A percentile compares a stretch with the other conserved stretches of the same genome.
Conservation (phyloP, 2,888 invertebrate species). For the Venusia cambrica region DNA sequence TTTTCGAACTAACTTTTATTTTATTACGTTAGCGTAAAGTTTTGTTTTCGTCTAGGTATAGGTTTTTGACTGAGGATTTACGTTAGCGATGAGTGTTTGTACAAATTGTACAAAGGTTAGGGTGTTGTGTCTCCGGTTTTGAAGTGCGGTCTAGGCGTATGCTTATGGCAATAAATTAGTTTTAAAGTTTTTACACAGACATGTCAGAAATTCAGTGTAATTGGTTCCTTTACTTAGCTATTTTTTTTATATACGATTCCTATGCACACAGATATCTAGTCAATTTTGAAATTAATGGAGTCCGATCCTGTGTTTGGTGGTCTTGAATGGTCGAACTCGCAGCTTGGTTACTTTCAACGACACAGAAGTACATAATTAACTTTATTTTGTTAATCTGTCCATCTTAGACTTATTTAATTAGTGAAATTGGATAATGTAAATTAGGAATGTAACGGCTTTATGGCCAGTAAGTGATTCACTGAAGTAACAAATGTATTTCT, state of each 20-base stretch:
- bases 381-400: constrained; percentile 60
- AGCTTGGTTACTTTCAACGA: constrained; percentile 57
- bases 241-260: constrained; percentile 75
- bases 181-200: constrained; percentile 61
- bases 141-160: constrained; percentile 71
- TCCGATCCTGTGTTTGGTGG: constrained; percentile 61
- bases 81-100: constrained; percentile 63
- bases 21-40: constrained; percentile 37
- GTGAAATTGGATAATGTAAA: constrained; percentile 62
- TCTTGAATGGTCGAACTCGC: constrained; percentile 55
- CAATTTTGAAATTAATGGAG: constrained; percentile 79
- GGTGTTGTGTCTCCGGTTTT: constrained; percentile 68
- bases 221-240: constrained; percentile 78
- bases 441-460: constrained; percentile 50
- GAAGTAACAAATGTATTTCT: constrained; percentile 42
- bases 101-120: constrained; percentile 74
- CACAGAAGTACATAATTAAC: constrained; percentile 64
- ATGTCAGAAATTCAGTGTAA: constrained; percentile 73
- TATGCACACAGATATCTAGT: constrained; percentile 80
- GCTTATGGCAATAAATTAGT: constrained; percentile 70
- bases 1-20: constrained; percentile 43
- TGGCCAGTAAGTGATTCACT: constrained; percentile 59
- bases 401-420: constrained; percentile 65
- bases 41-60: constrained; percentile 46
- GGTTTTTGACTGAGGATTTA: constrained; percentile 62